Evolutionary conservation across 37 sponge, comb jelly and placozoan species (phyloP), one percentile per base, ranked within the genome.

Genomic region (Haliclona indistincta): DNA sequence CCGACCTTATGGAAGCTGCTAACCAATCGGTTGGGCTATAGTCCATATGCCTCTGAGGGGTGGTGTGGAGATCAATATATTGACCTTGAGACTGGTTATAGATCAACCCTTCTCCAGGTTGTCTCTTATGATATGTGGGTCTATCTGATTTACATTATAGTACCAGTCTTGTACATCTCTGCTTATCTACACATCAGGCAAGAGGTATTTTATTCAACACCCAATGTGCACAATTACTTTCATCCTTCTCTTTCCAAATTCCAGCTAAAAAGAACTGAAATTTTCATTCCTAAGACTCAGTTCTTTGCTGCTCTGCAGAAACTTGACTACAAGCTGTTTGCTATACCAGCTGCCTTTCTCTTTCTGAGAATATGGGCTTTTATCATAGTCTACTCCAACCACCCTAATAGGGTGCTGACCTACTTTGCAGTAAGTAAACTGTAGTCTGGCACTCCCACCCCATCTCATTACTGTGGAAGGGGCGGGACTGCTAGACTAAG

Each of bases 301-400:
- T n/a, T n/a, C n/a, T n/a, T n/a, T n/a, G n/a, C 25, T 32, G 54
- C 73, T 3, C 67, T 82, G 1, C 68, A 68, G 2, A 35, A 39
- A 17, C 30, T 89, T 7, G 90, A 89, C 56, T 71, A 68, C 70
- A 89, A 89, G 66, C 83, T 89, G 40, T 55, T 89, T 29, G 35
- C 79, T 1, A 74, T 89, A 0, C 90, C 90, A 0, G 58, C 84
- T 20, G 79, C 75, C 19, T 89, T 89, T 81, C 75, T 89, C 8
- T 38, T 79, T 10, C 78, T 89, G 19, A 56, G 90, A 40, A 55
- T 89, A 7, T 89, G 90, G 90, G 8, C 67, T 33, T 32, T 13
- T 8, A 19, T 66, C 17, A n/a, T n/a, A n/a, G n/a, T n/a, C n/a
- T n/a, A n/a, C n/a, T n/a, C n/a, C n/a, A n/a, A n/a, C n/a, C n/a